Evolutionary conservation across 2,797 vertebrate species (phyloP), one percentile per base, ranked within the genome.

Genomic region (Hydrophis major): DNA sequence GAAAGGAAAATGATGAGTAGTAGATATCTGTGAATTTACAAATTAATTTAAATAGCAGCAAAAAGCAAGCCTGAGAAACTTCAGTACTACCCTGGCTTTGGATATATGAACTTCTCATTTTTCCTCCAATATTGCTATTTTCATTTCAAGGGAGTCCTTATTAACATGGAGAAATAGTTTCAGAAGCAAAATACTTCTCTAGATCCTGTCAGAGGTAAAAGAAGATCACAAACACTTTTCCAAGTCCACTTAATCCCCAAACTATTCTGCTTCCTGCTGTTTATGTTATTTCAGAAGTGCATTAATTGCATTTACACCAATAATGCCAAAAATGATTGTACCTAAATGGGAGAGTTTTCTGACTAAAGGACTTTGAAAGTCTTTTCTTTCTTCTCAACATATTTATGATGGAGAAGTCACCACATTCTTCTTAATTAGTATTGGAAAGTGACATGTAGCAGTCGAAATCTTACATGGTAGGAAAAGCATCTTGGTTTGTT

Each of bases 31-130:
- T n/a, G 66, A 74, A 83, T 83, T 6, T 47, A 10, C 78, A 27
- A 83, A 90, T 90, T 78, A 6, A 83, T 42, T 83, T 18, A 83
- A 90, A 90, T 74, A 90, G 89, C 66, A 90, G 53, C 66, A 32
- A 37, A 86, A 56, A 47, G 56, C 16, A 61, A 61, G 27, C 78
- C 57, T 61, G 27, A 47, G 56, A 27, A 86, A 59, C 27, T 3
- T 47, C 22, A 32, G 14, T 27, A 57, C 12, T 10, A 50, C 27
- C 4, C 6, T 20, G 4, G 16, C 16, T 91, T 42, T 27, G 27
- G 8, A 61, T 83, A 86, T 5, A 27, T 42, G 37, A 42, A 42
- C 10, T 90, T 90, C 42, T n/a, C 28, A 74, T 55, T 74, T 28
- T 56, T 13, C 55, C 63, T 74, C 63, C n/a, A 56, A 22, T 60